Evolutionary conservation across 2,113 vertebrate species (phyloP).

Genomic region (Syngnathus floridae): DNA sequence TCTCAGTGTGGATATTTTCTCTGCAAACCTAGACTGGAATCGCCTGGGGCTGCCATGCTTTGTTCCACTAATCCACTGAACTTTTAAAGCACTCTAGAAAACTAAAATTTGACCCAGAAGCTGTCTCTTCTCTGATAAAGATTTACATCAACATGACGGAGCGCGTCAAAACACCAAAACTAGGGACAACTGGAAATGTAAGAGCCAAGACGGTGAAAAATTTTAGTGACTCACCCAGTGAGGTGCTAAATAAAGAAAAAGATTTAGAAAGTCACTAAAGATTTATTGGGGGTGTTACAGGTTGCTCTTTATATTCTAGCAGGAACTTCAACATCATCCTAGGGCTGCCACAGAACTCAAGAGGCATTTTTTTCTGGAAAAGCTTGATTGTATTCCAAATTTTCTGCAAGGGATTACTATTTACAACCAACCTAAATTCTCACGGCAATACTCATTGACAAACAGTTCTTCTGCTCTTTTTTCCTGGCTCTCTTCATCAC

Average conservation of each 20-base stretch:
- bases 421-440: neutral
- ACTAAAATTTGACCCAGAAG: conserved; percentile 11
- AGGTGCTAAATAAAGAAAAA: neutral
- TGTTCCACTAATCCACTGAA: conserved; percentile 19
- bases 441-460: neutral
- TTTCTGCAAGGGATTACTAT: neutral
- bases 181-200: neutral
- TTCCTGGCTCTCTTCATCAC: conserved; percentile 7
- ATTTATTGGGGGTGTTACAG: neutral
- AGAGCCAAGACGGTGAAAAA: neutral
- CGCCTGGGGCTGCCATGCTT: conserved; percentile 10
- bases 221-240: neutral
- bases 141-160: neutral
- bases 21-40: conserved; percentile 12
- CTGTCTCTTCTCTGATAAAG: conserved; percentile 5
- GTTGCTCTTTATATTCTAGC: neutral
- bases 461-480: neutral
- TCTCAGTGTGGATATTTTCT: conserved; percentile 4
- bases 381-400: neutral
- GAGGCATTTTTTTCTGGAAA: neutral
- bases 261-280: neutral
- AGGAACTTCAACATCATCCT: neutral
- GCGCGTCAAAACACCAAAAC: neutral
- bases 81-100: conserved; percentile 14
- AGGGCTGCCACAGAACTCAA: neutral